A percentile compares a stretch with the other conserved stretches of the same genome.
These are phyloP conservation scores for Tetramorium simillimum DNA, from an alignment of 1,140 invertebrate genomes.

Conservation along the genomic window DNA sequence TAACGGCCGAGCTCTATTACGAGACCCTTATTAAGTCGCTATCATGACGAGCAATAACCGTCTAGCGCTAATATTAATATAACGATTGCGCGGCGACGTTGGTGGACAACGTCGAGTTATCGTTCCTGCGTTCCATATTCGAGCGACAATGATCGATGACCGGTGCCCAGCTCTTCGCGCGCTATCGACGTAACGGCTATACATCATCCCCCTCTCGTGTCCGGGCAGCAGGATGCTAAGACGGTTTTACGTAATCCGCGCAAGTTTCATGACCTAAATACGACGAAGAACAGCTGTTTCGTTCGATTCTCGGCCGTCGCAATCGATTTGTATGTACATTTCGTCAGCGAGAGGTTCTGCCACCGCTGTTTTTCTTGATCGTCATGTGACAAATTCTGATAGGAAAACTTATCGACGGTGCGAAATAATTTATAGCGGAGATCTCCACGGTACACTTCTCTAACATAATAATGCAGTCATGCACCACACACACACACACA, in stretches of 20 bases:
- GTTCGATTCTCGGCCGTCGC: slow-evolving; percentile 15
- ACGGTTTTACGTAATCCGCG: slow-evolving; percentile 67
- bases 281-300: slow-evolving; percentile 38
- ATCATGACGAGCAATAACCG: background rate
- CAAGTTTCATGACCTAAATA: slow-evolving; percentile 65
- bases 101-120: slow-evolving; percentile 34
- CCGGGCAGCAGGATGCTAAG: slow-evolving; percentile 56
- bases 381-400: slow-evolving; percentile 53
- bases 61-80: background rate
- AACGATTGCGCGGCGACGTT: background rate
- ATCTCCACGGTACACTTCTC: slow-evolving; percentile 36
- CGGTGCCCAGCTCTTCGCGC: slow-evolving; percentile 5
- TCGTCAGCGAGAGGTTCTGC: slow-evolving; percentile 59
- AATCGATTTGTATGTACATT: slow-evolving; percentile 63
- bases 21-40: slow-evolving; percentile 28
- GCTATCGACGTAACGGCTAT: slow-evolving; percentile 58
- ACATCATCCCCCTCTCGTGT: slow-evolving; percentile 47
- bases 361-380: slow-evolving; percentile 33
- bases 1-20: background rate
- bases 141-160: slow-evolving; percentile 60
- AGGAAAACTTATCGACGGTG: slow-evolving; percentile 44
- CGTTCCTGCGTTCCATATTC: slow-evolving; percentile 64
- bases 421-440: slow-evolving; percentile 68
- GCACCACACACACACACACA: background rate
- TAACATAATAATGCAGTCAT: slow-evolving; percentile 18